These are phyloP conservation scores for Atrichornis clamosus DNA, from an alignment of 2,113 vertebrate genomes.

Conservation along the genomic window DNA sequence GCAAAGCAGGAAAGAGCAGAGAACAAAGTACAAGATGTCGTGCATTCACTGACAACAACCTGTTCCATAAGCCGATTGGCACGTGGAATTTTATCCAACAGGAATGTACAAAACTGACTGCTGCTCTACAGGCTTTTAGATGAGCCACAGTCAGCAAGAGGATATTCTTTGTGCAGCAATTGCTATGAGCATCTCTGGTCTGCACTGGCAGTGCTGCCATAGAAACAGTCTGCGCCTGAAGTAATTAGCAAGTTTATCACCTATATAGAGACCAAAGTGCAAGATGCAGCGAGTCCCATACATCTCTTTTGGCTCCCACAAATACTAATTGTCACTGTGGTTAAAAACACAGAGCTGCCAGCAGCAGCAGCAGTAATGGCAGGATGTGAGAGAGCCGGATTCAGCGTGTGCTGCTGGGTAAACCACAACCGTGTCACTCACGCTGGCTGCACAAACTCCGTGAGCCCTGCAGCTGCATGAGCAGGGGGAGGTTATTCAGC, in stretches of 20 bases:
- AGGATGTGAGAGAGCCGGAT: background rate
- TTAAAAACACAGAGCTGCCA: background rate
- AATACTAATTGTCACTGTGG: background rate
- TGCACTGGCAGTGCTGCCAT: too few relatives aligned
- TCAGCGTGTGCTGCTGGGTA: rapidly evolving
- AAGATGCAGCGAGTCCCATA: background rate
- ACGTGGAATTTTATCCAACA: rapidly evolving
- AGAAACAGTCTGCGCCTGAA: too few relatives aligned
- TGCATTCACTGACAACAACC: background rate
- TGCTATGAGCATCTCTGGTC: too few relatives aligned
- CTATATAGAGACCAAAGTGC: rapidly evolving
- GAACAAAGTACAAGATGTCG: background rate
- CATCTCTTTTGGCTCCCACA: background rate
- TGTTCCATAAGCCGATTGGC: background rate
- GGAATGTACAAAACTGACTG: background rate
- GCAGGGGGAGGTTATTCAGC: background rate
- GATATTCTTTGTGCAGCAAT: background rate
- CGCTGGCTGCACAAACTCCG: background rate
- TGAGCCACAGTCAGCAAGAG: background rate
- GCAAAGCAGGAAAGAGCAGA: background rate
- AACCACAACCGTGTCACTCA: background rate
- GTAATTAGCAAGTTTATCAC: too few relatives aligned
- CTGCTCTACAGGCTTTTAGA: background rate
- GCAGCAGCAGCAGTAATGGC: background rate
- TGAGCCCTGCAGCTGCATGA: rapidly evolving